Conservation (phyloP, 2,797 vertebrate species). For the Malacoctenus gilli region DNA sequence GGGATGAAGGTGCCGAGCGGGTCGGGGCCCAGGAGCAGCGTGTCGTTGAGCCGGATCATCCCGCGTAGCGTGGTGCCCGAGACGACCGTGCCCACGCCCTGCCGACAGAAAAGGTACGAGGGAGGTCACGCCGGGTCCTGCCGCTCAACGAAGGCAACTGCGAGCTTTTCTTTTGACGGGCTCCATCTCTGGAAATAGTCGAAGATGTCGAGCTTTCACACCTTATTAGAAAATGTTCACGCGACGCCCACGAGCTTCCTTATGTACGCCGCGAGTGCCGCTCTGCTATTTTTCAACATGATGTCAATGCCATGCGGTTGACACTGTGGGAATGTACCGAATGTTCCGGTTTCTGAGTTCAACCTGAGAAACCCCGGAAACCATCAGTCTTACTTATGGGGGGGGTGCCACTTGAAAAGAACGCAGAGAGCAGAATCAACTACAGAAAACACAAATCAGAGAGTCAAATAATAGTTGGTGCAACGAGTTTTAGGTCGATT, state of each 20-base stretch:
- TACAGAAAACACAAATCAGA: too few species aligned
- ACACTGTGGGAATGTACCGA: not conserved
- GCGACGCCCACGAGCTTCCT: not conserved
- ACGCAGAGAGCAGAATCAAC: too few species aligned
- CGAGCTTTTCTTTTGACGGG: not conserved
- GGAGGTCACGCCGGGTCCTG: too few species aligned
- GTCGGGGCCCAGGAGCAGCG: constrained; percentile 92
- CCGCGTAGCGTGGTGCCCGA: constrained; percentile 95
- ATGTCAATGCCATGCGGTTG: not conserved
- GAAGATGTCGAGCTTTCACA: not conserved
- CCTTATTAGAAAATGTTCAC: not conserved
- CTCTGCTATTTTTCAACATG: too few species aligned
- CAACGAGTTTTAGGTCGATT: too few species aligned
- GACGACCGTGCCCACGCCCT: constrained; percentile 98
- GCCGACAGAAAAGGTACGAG: not conserved
- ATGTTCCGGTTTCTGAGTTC: constrained; percentile 8
- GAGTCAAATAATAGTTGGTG: too few species aligned
- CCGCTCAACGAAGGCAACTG: not conserved
- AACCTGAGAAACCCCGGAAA: too few species aligned
- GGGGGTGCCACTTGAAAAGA: too few species aligned
- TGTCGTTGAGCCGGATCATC: constrained; percentile 94
- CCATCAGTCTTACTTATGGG: too few species aligned
- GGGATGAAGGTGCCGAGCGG: constrained; percentile 92
- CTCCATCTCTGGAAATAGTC: not conserved
- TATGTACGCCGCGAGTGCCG: not conserved